These are phyloP conservation scores for Tachyglossus aculeatus DNA, from an alignment of 2,797 vertebrate genomes.

Conservation along the genomic window DNA sequence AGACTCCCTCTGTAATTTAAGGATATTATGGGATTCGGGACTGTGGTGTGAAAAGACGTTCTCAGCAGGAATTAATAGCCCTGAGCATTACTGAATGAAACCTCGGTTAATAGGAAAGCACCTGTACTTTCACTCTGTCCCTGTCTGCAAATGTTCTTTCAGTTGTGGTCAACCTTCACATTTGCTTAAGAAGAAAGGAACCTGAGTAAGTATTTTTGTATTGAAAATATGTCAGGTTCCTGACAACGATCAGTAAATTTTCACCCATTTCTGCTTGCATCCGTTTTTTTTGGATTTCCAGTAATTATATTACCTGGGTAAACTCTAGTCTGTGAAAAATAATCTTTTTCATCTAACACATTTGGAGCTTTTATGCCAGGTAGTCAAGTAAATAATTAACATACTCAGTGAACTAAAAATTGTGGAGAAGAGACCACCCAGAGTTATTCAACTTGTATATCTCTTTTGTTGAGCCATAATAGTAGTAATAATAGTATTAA, in stretches of 20 bases:
- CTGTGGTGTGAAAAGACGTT: background rate
- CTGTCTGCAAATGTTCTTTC: background rate
- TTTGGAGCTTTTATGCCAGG: background rate
- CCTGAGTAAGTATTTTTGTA: background rate
- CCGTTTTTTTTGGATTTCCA: background rate
- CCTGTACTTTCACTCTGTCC: background rate
- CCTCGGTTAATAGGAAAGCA: background rate
- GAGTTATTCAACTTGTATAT: too few relatives aligned
- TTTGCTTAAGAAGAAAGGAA: background rate
- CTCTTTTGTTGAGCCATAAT: too few relatives aligned
- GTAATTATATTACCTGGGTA: background rate
- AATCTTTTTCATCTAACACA: background rate
- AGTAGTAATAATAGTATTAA: too few relatives aligned
- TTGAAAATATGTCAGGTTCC: background rate
- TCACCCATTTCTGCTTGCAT: background rate
- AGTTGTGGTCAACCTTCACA: background rate
- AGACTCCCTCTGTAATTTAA: background rate
- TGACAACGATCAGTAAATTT: background rate
- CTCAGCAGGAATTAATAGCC: background rate
- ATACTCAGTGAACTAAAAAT: background rate
- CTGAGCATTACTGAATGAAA: background rate
- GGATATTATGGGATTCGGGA: background rate
- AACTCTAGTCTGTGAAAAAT: background rate
- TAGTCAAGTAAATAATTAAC: background rate
- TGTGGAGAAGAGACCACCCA: too few relatives aligned